Percentiles rank a stretch among this genome's conserved stretches.
Evolutionary conservation across 2,888 invertebrate genomes (phyloP).

Genomic region (Mantis religiosa): DNA sequence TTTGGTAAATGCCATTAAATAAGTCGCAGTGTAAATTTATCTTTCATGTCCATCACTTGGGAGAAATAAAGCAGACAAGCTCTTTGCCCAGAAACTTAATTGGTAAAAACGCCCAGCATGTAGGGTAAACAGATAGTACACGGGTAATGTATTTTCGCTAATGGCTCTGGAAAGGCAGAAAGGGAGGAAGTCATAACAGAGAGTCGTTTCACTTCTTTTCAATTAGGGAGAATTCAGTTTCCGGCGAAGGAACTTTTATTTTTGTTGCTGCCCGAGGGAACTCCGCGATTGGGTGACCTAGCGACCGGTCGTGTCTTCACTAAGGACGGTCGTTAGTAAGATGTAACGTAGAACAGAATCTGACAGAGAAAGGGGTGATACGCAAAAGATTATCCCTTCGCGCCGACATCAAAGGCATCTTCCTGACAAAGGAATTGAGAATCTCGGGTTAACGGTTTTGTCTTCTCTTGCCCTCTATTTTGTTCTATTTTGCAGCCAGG

Average conservation of each 20-base stretch:
- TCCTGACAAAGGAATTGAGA: neutral
- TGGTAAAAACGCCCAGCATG: neutral
- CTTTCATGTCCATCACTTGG: neutral
- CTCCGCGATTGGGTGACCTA: neutral
- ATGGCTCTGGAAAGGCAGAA: neutral
- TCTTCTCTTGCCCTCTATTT: neutral
- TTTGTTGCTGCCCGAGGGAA: neutral
- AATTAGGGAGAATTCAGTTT: neutral
- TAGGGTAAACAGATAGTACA: neutral
- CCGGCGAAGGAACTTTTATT: neutral
- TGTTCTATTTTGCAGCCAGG: neutral
- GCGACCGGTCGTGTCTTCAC: neutral
- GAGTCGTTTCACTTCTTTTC: neutral
- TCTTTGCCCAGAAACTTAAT: neutral
- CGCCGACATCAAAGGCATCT: neutral
- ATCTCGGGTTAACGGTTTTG: neutral
- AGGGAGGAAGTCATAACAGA: neutral
- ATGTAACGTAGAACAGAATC: neutral
- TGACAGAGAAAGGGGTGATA: neutral
- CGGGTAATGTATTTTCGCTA: neutral
- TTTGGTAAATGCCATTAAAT: neutral
- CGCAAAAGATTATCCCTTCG: neutral
- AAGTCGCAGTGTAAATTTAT: neutral
- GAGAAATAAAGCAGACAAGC: neutral
- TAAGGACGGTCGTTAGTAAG: neutral